Evolutionary conservation across 1,140 invertebrate species (phyloP).

Genomic region (Diuraphis noxia): DNA sequence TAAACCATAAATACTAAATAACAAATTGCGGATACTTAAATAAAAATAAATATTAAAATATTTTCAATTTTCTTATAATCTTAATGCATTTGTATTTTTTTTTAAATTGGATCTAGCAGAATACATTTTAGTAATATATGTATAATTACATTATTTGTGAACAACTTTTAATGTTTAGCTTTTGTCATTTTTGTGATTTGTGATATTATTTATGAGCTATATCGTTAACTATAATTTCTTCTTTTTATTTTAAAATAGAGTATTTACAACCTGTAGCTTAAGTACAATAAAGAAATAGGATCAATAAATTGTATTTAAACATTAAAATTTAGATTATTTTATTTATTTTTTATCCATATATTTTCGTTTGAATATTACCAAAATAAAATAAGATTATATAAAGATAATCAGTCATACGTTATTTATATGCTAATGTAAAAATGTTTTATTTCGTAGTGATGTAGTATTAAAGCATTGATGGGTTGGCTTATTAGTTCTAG

Average conservation of each 20-base stretch:
- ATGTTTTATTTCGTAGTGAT: not conserved
- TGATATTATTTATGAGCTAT: not conserved
- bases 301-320: no score
- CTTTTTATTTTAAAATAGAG: no score
- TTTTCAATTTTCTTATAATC: no score
- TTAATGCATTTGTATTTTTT: not conserved
- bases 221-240: no score
- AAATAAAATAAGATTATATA: not conserved
- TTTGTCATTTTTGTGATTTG: not conserved
- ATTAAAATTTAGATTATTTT: no score
- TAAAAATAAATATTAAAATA: not conserved
- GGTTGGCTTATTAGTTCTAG: not conserved
- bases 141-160: not conserved
- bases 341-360: no score
- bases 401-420: not conserved
- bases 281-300: no score
- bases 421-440: not conserved
- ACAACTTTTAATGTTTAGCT: not conserved
- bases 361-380: not conserved
- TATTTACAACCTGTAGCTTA: no score
- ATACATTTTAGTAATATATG: not conserved
- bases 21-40: not conserved
- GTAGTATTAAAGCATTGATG: no score
- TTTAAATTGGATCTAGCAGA: not conserved
- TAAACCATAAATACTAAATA: not conserved